These are phyloP conservation scores for Rhopalosiphum nymphaeae DNA, from an alignment of 2,888 invertebrate species.

Conservation along the genomic window DNA sequence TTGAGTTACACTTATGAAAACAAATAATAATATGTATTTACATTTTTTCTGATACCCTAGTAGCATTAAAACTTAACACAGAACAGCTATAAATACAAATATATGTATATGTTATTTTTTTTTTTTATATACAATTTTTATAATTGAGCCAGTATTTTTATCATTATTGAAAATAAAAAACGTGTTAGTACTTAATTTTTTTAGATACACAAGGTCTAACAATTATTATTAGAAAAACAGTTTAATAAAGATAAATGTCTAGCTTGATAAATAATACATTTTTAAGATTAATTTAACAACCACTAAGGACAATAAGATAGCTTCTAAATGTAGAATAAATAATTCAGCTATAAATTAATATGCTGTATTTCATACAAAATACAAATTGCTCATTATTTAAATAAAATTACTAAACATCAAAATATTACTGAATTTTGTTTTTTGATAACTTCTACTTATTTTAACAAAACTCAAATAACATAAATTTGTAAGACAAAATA, in stretches of 20 bases:
- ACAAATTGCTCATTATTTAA: not conserved
- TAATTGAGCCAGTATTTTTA: conserved; percentile 12
- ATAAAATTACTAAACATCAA: not conserved
- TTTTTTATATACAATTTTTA: not conserved
- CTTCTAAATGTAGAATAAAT: not conserved
- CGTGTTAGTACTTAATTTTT: not conserved
- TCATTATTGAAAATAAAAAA: conserved; percentile 6
- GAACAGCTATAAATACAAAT: not conserved
- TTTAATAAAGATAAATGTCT: conserved; percentile 15
- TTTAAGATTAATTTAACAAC: not conserved
- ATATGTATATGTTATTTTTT: not conserved
- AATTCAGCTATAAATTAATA: not conserved
- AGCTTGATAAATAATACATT: not conserved
- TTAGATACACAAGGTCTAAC: not conserved
- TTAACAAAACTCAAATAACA: not conserved
- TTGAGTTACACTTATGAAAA: not conserved
- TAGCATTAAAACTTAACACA: not conserved
- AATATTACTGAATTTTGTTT: not conserved
- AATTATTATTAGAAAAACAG: conserved; percentile 19
- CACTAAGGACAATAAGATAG: not conserved
- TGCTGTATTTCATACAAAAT: not conserved
- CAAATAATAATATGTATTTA: not conserved
- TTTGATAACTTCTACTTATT: not conserved
- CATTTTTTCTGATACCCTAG: not conserved
- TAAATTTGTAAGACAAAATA: not conserved